phyloP scores from a whole-genome alignment of 2,113 vertebrate genomes.

The Chamaetylas fuelleborni region DNA sequence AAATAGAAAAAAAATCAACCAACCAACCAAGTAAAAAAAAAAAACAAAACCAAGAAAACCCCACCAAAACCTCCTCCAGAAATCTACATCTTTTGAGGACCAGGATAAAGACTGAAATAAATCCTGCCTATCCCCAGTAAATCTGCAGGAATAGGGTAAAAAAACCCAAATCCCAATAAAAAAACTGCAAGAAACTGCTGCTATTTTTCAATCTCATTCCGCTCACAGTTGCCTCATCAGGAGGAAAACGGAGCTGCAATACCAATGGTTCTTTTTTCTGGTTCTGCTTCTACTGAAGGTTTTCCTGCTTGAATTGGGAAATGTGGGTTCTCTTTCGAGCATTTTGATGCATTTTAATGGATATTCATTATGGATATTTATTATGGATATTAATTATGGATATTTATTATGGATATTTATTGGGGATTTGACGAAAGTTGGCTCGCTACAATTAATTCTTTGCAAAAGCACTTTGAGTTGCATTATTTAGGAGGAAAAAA shows the following conservation, averaged over 20 bases:
- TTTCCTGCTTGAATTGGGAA: neutral
- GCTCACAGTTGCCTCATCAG: neutral
- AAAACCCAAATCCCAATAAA: neutral
- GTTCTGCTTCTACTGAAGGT: neutral
- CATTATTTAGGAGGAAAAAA: neutral
- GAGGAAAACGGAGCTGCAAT: neutral
- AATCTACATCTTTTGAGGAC: neutral
- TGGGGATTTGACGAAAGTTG: neutral
- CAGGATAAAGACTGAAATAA: neutral
- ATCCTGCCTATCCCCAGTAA: neutral
- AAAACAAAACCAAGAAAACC: neutral
- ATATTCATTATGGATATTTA: neutral
- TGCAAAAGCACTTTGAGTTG: neutral
- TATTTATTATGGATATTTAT: too few species aligned
- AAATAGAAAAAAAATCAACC: neutral
- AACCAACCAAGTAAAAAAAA: neutral
- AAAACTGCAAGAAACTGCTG: neutral
- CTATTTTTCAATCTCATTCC: neutral
- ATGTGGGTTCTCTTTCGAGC: neutral
- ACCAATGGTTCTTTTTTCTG: fast-evolving
- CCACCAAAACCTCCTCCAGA: neutral
- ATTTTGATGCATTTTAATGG: neutral
- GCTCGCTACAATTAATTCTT: neutral
- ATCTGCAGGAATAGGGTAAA: neutral
- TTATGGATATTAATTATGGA: too few species aligned